phyloP scores from a whole-genome alignment of 2,113 vertebrate genomes.

The Pygoscelis antarcticus region DNA sequence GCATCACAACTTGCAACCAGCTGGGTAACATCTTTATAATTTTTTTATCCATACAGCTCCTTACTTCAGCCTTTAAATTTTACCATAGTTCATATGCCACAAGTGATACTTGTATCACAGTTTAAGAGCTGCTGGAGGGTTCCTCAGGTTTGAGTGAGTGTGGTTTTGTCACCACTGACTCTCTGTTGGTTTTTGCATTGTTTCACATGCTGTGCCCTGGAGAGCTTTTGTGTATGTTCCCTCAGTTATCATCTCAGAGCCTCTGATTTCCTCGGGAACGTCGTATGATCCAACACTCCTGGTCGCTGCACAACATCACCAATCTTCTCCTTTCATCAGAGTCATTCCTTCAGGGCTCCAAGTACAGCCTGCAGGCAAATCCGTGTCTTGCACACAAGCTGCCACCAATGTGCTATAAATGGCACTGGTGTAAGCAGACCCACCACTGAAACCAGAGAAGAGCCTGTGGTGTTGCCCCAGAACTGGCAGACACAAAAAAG shows the following conservation, averaged over 20 bases:
- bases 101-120: background rate
- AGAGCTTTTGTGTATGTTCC: accelerated
- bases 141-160: background rate
- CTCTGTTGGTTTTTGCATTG: background rate
- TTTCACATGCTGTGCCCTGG: background rate
- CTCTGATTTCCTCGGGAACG: background rate
- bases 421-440: background rate
- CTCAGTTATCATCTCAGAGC: background rate
- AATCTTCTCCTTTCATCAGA: background rate
- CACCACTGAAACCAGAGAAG: background rate
- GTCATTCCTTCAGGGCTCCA: background rate
- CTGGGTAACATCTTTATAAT: background rate
- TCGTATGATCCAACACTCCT: background rate
- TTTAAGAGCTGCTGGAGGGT: background rate
- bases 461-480: background rate
- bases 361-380: background rate
- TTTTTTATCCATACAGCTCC: background rate
- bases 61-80: background rate
- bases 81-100: background rate
- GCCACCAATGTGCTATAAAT: background rate
- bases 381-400: background rate
- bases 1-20: background rate
- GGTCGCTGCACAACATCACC: accelerated
- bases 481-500: background rate
- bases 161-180: background rate